Evolutionary conservation across 2,888 invertebrate genomes (phyloP).

Genomic region (Brachyopa scutellaris): DNA sequence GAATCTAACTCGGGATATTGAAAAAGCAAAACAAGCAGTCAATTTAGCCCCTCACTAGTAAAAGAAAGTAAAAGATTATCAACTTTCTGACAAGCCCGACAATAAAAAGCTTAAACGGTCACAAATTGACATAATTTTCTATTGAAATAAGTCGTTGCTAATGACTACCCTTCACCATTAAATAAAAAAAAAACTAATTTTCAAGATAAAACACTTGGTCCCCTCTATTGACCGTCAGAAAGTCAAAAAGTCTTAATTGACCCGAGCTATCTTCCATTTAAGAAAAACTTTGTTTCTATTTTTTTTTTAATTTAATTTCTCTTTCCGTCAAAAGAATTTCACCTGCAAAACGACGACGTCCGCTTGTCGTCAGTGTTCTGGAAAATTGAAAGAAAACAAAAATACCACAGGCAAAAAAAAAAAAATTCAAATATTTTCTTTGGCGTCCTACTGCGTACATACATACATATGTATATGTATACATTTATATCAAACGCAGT

Average conservation of each 20-base stretch:
- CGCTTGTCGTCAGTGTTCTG: not conserved
- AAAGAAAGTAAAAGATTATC: no score
- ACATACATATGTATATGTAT: no score
- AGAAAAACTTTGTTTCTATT: no score
- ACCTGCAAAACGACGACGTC: constrained; percentile 41
- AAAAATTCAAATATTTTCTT: constrained; percentile 11
- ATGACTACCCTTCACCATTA: constrained; percentile 40
- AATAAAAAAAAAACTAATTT: no score
- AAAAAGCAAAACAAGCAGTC: no score
- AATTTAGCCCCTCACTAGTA: no score
- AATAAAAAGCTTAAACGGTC: no score
- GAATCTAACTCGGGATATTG: no score
- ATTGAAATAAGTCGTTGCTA: constrained; percentile 34
- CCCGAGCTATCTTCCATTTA: not conserved
- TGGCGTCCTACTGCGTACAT: no score
- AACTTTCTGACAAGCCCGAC: no score
- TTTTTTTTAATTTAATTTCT: not conserved
- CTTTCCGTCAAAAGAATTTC: constrained; percentile 7
- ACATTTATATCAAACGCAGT: constrained; percentile 7
- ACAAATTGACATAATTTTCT: no score
- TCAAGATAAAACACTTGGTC: constrained; percentile 22
- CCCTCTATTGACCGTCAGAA: not conserved
- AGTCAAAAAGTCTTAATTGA: no score
- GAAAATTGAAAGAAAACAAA: constrained; percentile 24
- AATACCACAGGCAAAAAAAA: constrained; percentile 21